Evolutionary conservation across 2,888 invertebrate species (phyloP), one percentile per base, ranked within the genome.

Genomic region (Gymnoscelis rufifasciata): DNA sequence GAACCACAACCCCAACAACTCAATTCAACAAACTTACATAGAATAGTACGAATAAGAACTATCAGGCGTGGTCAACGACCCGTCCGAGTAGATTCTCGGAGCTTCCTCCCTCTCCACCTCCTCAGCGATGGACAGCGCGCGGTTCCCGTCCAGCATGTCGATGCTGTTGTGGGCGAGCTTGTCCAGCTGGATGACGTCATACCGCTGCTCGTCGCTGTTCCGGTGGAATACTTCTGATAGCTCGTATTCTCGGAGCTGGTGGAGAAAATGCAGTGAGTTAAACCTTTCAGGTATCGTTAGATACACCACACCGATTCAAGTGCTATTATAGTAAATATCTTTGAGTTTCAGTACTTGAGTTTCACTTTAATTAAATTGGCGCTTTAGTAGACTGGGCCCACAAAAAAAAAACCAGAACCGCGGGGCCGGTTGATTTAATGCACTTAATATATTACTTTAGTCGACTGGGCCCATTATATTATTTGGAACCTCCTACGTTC

Each of bases 171-270:
- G 90, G 43, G 62, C 81, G 27, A 83, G 59, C 60, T 91, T 91
- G 64, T 92, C 91, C 66, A 91, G 82, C 60, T 91, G 90, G 8
- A 94, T 83, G 31, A 93, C 92, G 72, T 94, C 94, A 82, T 93
- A 93, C 72, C 90, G 90, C 56, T 91, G 90, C 66, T 95, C 94
- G 77, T 95, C 95, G 76, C 94, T 94, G 60, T 91, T 89, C 69
- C 93, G 93, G 84, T 95, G 95, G 81, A 95, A 95, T 56, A 94
- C 94, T 84, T 95, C 95, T 57, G 94, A 93, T 59, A 96, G 86
- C 76, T 95, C 95, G 89, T 96, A 96, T 83, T 96, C 95, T 67
- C 94, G 94, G 56, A 95, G 89, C 95, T 96, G 88, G 35, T 43
- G 37, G 26, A 14, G 14, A 31, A 15, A 31, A 5, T 3, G 7